A percentile compares a stretch with the other conserved stretches of the same genome.
These are phyloP conservation scores for Cristatella mucedo DNA, from an alignment of 2,888 invertebrate genomes.

Conservation along the genomic window DNA sequence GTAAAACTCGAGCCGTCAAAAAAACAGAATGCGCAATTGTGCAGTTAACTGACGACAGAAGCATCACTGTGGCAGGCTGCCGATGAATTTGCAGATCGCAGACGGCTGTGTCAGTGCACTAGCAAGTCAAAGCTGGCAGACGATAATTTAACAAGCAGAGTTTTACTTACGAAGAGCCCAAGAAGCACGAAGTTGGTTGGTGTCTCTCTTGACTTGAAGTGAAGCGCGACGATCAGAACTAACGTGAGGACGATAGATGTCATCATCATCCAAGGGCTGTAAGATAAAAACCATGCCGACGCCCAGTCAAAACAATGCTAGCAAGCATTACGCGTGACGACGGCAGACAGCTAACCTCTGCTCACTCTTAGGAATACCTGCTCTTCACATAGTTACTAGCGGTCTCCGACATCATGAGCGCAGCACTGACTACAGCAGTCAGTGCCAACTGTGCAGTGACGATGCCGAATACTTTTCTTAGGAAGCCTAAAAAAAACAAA, in stretches of 20 bases:
- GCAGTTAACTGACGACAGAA: no score
- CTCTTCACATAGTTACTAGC: constrained; percentile 35
- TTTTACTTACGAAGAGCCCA: constrained; percentile 53
- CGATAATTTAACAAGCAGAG: no score
- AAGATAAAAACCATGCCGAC: constrained; percentile 14
- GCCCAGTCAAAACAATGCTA: constrained; percentile 4
- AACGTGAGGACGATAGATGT: constrained; percentile 34
- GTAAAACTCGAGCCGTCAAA: no score
- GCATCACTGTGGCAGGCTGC: no score
- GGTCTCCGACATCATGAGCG: constrained; percentile 35
- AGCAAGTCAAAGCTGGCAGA: no score
- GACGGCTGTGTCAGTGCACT: no score
- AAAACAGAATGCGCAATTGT: no score
- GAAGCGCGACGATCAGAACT: constrained; percentile 31
- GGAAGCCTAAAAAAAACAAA: constrained; percentile 44
- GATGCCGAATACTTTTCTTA: constrained; percentile 70
- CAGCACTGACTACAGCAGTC: constrained; percentile 43
- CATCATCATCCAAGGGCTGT: constrained; percentile 39
- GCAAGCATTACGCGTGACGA: neutral
- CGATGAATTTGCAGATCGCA: no score
- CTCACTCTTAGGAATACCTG: constrained; percentile 18
- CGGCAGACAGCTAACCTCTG: neutral
- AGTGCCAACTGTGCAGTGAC: constrained; percentile 58
- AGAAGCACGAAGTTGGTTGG: constrained; percentile 65
- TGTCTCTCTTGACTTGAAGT: constrained; percentile 57